Evolutionary conservation across 2,888 invertebrate species (phyloP).

Genomic region (Ypsolopha sequella): DNA sequence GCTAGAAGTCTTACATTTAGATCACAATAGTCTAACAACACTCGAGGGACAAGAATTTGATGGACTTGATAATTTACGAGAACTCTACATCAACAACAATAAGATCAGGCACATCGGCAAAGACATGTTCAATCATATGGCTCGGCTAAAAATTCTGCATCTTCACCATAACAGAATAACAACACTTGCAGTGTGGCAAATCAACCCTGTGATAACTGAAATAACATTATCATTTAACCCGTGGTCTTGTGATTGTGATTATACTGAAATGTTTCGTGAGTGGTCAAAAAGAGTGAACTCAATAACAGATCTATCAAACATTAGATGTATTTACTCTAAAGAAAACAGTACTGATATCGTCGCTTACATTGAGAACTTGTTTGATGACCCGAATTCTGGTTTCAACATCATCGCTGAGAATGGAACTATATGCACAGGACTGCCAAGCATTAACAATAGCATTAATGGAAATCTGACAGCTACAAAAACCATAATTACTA

Average conservation of each 20-base stretch:
- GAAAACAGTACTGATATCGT: conserved; percentile 70
- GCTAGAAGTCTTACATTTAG: conserved; percentile 80
- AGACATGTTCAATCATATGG: conserved; percentile 77
- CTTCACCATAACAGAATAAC: conserved; percentile 80
- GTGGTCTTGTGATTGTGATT: conserved; percentile 88
- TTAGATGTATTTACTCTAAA: conserved; percentile 75
- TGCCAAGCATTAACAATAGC: conserved; percentile 76
- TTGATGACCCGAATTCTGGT: conserved; percentile 70
- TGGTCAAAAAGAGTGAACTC: conserved; percentile 79
- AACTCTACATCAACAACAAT: conserved; percentile 82
- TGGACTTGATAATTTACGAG: conserved; percentile 78
- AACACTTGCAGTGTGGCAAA: conserved; percentile 79
- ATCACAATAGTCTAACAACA: conserved; percentile 78
- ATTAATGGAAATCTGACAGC: conserved; percentile 77
- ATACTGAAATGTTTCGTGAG: conserved; percentile 79
- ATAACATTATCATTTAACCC: conserved; percentile 79
- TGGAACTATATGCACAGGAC: conserved; percentile 73
- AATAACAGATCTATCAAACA: conserved; percentile 73
- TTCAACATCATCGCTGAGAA: conserved; percentile 73
- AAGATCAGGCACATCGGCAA: conserved; percentile 77
- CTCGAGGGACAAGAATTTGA: conserved; percentile 86
- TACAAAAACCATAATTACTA: conserved; percentile 80
- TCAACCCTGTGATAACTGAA: conserved; percentile 74
- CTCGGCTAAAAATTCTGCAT: conserved; percentile 74
- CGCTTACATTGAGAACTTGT: conserved; percentile 70